Evolutionary conservation across 2,113 vertebrate species (phyloP).

Genomic region (Anoplopoma fimbria): DNA sequence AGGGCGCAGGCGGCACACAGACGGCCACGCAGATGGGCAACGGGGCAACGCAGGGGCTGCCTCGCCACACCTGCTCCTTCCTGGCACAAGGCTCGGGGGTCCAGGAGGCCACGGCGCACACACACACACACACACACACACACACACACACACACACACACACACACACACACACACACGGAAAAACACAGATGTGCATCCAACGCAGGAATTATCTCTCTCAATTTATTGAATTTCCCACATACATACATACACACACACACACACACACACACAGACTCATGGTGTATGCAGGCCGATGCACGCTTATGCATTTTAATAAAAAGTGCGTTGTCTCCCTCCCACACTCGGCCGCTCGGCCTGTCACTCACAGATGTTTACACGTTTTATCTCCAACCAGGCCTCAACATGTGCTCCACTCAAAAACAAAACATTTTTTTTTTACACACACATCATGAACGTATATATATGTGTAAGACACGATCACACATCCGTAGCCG

Average conservation of each 20-base stretch:
- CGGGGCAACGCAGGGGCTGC: constrained; percentile 82
- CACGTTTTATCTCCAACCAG: constrained; percentile 76
- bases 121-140: constrained; percentile 43
- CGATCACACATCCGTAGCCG: constrained; percentile 65
- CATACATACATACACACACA: no score
- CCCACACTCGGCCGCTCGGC: constrained; percentile 67
- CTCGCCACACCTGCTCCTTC: constrained; percentile 87
- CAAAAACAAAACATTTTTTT: constrained; percentile 15
- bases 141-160: constrained; percentile 58
- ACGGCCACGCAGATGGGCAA: constrained; percentile 88
- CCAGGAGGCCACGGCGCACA: constrained; percentile 55
- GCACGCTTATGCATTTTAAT: constrained; percentile 50
- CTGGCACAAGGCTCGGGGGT: constrained; percentile 77
- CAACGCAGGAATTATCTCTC: constrained; percentile 57
- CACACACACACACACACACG: constrained; percentile 37
- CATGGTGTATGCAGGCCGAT: no score
- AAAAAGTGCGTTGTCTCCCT: constrained; percentile 57
- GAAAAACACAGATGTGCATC: constrained; percentile 73
- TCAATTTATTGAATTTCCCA: constrained; percentile 66
- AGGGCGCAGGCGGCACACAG: constrained; percentile 86
- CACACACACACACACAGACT: no score
- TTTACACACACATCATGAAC: constrained; percentile 54
- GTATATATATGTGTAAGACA: no score
- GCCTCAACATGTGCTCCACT: constrained; percentile 72
- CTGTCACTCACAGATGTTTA: constrained; percentile 80